phyloP scores from a whole-genome alignment of 2,888 invertebrate genomes.

The Callosobruchus maculatus region DNA sequence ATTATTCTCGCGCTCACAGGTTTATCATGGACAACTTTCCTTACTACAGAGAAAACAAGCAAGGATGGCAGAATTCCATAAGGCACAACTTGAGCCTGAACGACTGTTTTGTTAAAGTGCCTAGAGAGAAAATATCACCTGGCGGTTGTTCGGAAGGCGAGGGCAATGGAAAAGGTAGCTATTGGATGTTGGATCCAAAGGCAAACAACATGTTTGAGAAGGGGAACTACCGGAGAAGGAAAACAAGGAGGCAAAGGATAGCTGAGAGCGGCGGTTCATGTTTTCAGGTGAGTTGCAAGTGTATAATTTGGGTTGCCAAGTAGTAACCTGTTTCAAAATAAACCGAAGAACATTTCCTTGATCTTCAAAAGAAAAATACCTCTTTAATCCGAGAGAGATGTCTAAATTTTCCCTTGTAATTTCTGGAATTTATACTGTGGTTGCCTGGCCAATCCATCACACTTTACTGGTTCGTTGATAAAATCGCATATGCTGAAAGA shows the following conservation, averaged over 20 bases:
- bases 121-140: slow-evolving; percentile 54
- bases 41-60: slow-evolving; percentile 78
- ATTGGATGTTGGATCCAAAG: slow-evolving; percentile 76
- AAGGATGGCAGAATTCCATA: slow-evolving; percentile 81
- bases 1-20: slow-evolving; percentile 14
- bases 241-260: slow-evolving; percentile 57
- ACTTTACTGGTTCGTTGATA: too few species aligned
- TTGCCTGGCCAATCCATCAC: too few species aligned
- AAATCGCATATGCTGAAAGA: too few species aligned
- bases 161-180: slow-evolving; percentile 71
- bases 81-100: slow-evolving; percentile 77
- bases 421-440: too few species aligned
- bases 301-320: too few species aligned
- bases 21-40: slow-evolving; percentile 84
- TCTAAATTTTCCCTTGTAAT: too few species aligned
- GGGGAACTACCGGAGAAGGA: slow-evolving; percentile 76
- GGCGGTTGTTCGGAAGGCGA: slow-evolving; percentile 18
- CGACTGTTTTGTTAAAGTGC: slow-evolving; percentile 79
- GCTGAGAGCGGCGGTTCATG: slow-evolving; percentile 36
- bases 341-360: too few species aligned
- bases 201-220: slow-evolving; percentile 85
- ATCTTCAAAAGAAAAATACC: too few species aligned
- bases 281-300: slow-evolving; percentile 28
- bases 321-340: too few species aligned
- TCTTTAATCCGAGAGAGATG: too few species aligned